A percentile compares a stretch with the other conserved stretches of the same genome.
phyloP scores from a whole-genome alignment of 2,113 vertebrate species.

The Scortum barcoo region DNA sequence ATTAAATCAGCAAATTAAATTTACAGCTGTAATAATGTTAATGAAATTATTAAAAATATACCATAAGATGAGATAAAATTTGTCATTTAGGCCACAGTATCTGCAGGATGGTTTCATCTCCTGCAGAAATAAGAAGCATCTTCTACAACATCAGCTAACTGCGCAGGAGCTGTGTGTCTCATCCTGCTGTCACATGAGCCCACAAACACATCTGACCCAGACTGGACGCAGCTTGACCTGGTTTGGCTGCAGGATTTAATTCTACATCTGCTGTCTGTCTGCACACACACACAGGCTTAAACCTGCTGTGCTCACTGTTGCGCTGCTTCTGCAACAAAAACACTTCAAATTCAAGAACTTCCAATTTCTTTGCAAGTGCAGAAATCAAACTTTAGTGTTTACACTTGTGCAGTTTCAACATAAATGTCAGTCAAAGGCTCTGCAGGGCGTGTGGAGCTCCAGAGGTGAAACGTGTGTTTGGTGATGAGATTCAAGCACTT shows the following conservation, averaged over 20 bases:
- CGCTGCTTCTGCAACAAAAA: no score
- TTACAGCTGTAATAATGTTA: not conserved
- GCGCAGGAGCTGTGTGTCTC: not conserved
- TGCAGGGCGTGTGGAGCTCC: not conserved
- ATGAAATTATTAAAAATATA: not conserved
- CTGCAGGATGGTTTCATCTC: not conserved
- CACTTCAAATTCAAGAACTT: no score
- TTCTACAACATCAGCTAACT: no score
- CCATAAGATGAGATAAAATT: not conserved
- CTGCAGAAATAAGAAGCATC: not conserved
- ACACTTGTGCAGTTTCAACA: not conserved
- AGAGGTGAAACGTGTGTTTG: not conserved
- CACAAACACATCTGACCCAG: slow-evolving; percentile 50
- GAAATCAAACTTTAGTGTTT: not conserved
- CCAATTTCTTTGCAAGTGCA: not conserved
- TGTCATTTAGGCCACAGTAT: not conserved
- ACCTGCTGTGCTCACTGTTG: not conserved
- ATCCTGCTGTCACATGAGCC: slow-evolving; percentile 1
- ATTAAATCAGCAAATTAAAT: no score
- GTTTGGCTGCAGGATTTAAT: slow-evolving; percentile 64
- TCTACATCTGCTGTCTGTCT: slow-evolving; percentile 51
- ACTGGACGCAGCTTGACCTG: slow-evolving; percentile 64
- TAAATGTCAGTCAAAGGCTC: not conserved
- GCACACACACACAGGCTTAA: slow-evolving; percentile 1
- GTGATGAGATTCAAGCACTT: slow-evolving; percentile 7